Evolutionary conservation across 1,140 invertebrate genomes (phyloP).

Genomic region (Drosophila ficusphila): DNA sequence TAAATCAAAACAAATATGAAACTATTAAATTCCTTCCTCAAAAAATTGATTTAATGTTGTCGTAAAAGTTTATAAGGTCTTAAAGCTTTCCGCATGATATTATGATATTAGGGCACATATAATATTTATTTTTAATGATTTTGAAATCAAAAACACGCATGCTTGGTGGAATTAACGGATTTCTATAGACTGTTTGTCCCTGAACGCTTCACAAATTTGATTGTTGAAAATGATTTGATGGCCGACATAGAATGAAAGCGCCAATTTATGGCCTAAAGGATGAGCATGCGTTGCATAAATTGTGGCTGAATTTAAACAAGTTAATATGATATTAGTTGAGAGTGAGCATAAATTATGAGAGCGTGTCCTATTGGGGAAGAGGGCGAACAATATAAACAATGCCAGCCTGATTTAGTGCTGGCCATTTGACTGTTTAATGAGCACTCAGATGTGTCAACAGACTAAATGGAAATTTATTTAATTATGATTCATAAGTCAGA

Average conservation of each 20-base stretch:
- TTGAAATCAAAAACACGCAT: constrained; percentile 11
- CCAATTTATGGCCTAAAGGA: constrained; percentile 55
- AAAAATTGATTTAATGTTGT: constrained; percentile 16
- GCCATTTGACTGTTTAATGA: constrained; percentile 79
- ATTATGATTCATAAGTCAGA: constrained; percentile 67
- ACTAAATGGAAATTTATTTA: constrained; percentile 80
- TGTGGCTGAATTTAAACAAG: constrained; percentile 66
- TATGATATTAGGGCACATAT: constrained; percentile 17
- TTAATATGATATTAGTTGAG: constrained; percentile 69
- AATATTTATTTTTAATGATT: constrained; percentile 26
- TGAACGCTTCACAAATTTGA: constrained; percentile 44
- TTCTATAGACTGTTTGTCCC: constrained; percentile 15
- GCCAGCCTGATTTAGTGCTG: constrained; percentile 66
- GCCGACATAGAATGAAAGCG: constrained; percentile 51
- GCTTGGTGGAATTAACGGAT: not conserved
- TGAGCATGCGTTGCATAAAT: constrained; percentile 54
- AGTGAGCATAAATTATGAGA: constrained; percentile 71
- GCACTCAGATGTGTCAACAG: constrained; percentile 81
- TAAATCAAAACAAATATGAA: not conserved
- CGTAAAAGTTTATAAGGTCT: constrained; percentile 26
- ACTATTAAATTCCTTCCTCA: not conserved
- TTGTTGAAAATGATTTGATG: constrained; percentile 51
- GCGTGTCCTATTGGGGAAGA: constrained; percentile 28
- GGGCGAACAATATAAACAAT: constrained; percentile 53
- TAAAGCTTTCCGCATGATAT: constrained; percentile 21